These are phyloP conservation scores for Thinocorus orbignyianus DNA, from an alignment of 2,113 vertebrate genomes.

Conservation along the genomic window DNA sequence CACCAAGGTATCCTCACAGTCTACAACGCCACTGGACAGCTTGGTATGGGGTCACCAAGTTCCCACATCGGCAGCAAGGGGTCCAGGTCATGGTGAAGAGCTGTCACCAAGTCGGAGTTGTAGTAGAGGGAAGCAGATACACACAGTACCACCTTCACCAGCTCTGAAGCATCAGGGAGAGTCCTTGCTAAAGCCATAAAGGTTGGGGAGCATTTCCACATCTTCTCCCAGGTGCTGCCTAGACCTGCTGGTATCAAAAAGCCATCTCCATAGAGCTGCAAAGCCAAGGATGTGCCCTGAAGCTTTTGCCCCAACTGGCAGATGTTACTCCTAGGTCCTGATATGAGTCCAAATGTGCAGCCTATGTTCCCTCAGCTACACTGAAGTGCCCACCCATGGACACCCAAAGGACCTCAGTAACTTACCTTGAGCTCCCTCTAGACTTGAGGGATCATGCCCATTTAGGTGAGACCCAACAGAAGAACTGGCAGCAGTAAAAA, in stretches of 20 bases:
- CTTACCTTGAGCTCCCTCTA: not conserved
- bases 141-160: no score
- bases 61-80: rapidly evolving
- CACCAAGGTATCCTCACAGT: not conserved
- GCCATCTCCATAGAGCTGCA: not conserved
- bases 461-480: not conserved
- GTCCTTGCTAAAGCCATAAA: not conserved
- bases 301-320: no score
- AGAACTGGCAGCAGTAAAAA: not conserved
- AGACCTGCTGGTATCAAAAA: not conserved
- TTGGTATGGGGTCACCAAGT: not conserved
- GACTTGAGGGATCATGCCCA: not conserved
- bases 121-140: not conserved
- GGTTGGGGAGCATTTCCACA: not conserved
- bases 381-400: not conserved
- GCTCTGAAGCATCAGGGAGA: not conserved
- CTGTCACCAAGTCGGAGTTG: not conserved
- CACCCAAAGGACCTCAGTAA: not conserved
- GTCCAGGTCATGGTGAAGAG: not conserved
- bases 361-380: rapidly evolving
- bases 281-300: not conserved
- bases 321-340: not conserved
- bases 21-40: rapidly evolving
- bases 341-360: not conserved
- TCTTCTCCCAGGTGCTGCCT: not conserved